A percentile compares a stretch with the other conserved stretches of the same genome.
Evolutionary conservation across 1,140 invertebrate species (phyloP).

Genomic region (Magallana gigas): DNA sequence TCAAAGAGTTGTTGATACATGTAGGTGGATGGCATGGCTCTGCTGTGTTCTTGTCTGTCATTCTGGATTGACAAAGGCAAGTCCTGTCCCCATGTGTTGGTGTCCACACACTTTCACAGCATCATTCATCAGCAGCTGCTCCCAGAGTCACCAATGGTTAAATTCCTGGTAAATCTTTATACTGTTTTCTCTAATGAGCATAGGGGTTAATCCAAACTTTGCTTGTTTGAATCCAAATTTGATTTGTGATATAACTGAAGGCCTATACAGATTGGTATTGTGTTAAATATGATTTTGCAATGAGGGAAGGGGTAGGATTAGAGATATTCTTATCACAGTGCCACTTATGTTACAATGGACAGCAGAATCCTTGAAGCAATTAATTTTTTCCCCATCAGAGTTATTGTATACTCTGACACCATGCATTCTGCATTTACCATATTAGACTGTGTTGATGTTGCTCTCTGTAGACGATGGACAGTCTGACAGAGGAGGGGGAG

Average conservation of each 20-base stretch:
- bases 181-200: background rate
- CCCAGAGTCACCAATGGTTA: conserved; percentile 67
- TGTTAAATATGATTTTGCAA: background rate
- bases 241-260: too few relatives aligned
- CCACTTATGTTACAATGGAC: too few relatives aligned
- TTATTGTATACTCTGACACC: too few relatives aligned
- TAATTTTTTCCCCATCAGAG: too few relatives aligned
- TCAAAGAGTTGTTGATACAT: background rate
- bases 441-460: too few relatives aligned
- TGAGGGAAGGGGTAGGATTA: too few relatives aligned
- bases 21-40: conserved; percentile 85
- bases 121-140: conserved; percentile 81
- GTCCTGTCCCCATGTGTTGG: conserved; percentile 86
- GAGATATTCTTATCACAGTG: too few relatives aligned
- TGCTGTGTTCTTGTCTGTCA: conserved; percentile 85
- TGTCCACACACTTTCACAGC: conserved; percentile 88
- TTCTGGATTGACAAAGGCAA: conserved; percentile 82
- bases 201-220: too few relatives aligned
- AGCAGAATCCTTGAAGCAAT: too few relatives aligned
- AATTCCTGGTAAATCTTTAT: conserved; percentile 69
- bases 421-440: too few relatives aligned
- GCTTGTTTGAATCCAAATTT: too few relatives aligned
- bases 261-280: background rate
- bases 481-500: conserved; percentile 80
- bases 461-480: conserved; percentile 81